Evolutionary conservation across 2,888 invertebrate species (phyloP), one percentile per base, ranked within the genome.

Genomic region (Rotaria socialis): DNA sequence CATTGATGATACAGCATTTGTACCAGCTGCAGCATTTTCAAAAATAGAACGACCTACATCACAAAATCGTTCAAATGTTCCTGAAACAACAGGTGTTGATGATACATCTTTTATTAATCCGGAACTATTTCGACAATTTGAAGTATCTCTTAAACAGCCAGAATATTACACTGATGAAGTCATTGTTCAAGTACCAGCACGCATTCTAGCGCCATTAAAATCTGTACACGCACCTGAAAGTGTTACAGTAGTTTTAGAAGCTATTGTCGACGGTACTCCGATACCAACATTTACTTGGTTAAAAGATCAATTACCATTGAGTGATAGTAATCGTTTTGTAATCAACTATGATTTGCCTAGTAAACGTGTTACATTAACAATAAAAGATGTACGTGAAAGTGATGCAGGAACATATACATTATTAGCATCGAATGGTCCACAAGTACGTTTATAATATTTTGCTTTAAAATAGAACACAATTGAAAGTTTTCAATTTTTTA

Each of bases 381-480:
- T 88, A 35, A 84, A 50, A 2, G 85, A 85, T 60, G 84, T 85
- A 55, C 86, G 86, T 35, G 41, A 84, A 52, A 52, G 19, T 43
- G 87, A 88, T 50, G 74, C 58, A n/a, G 88, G 88, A 35, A 60
- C 85, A 43, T 90, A 90, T 87, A 87, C 89, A 5, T 91, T 91
- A 88, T 86, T 89, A 8, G 91, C 89, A 7, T 89, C 89, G 41
- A 91, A 91, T 87, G 80, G 80, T 47, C 80, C 80, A 80, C 47
- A 80, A 47, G 80, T 80, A 8, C 47, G 24, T 80, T 27, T 35
- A 41, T 14, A 4, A 50, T 35, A 35, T 41, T 19, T 41, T 41
- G 41, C 7, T 43, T 41, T 41, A 22, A 5, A 41, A 6, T 35
- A 19, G 8, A 24, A 58, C n/a, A 58, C 1, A 24, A 58, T 2